Base-by-base conservation (phyloP, 2,888 invertebrate species). In the Clistopyga incitator region DNA sequence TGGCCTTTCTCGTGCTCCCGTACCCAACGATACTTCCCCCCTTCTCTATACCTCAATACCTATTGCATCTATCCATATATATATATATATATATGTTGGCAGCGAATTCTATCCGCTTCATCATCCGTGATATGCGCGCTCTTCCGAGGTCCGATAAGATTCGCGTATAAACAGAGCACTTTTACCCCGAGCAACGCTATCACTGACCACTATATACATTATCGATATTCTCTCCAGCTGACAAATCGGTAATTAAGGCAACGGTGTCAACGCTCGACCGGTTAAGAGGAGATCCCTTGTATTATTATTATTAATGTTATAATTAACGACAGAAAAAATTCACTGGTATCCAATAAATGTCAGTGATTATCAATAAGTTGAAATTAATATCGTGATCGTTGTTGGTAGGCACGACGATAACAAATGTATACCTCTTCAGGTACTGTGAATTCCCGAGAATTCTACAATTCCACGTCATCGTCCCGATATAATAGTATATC, bases 141-240 rank as follows among this genome's bases (percentile, higher is more conserved):
- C 54, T 76, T 76, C 65, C 76, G 56, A 45, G 45, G 13, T 45
- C 67, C 67, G 76, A 67, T 54, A 76, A 76, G 76, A 76, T 65
- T 54, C 42, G 18, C 23, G 11, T 42, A 18, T 76, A 76, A 56
- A 67, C 54, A 54, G 18, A 18, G 45, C 29, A 15, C 45, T 6
- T 15, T n/a, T 56, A 13, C 29, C 3, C 23, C 42, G 29, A 76
- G 45, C 23, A 15, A 52, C 29, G 13, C 38, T n/a, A 23, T 67
- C 45, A 65, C 42, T 38, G 64, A 64, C 11, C 64, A 64, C 64
- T 20, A 64, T 20, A 64, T 64, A 20, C 38, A 8, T 18, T 18
- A 64, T 64, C 64, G 18, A 42, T 34, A 29, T 61, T 61, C 34
- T 20, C 34, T 38, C 11, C 34, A n/a, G 1, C 34, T 18, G 10